Percentiles rank a stretch among this genome's conserved stretches.
These are phyloP conservation scores for Baronia brevicornis DNA, from an alignment of 2,888 invertebrate species.

Conservation along the genomic window DNA sequence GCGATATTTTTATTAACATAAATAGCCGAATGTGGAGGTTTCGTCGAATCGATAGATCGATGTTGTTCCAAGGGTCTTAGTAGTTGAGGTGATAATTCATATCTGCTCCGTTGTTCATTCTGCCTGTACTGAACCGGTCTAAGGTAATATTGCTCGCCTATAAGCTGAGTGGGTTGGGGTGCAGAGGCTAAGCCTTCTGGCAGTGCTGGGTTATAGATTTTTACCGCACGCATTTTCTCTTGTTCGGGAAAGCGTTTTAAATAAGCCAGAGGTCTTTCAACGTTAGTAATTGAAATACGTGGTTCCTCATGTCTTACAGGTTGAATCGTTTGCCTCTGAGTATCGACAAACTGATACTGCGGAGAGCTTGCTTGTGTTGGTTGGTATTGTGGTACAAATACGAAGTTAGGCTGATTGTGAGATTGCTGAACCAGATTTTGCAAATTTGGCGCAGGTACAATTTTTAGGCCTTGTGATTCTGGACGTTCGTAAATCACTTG, in stretches of 20 bases:
- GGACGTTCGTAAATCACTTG: slow-evolving; percentile 52
- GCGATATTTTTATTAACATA: slow-evolving; percentile 59
- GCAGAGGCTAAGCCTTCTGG: slow-evolving; percentile 33
- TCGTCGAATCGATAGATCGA: slow-evolving; percentile 41
- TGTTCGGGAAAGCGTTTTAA: slow-evolving; percentile 57
- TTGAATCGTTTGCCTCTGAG: slow-evolving; percentile 38
- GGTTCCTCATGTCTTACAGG: slow-evolving; percentile 47
- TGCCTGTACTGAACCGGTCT: slow-evolving; percentile 45
- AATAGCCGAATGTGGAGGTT: slow-evolving; percentile 60
- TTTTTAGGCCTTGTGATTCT: slow-evolving; percentile 60
- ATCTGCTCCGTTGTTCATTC: slow-evolving; percentile 52
- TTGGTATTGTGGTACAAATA: slow-evolving; percentile 52
- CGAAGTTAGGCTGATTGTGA: slow-evolving; percentile 34
- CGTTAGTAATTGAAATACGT: slow-evolving; percentile 38
- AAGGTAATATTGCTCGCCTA: slow-evolving; percentile 56
- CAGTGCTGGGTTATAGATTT: slow-evolving; percentile 46
- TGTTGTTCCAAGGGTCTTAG: slow-evolving; percentile 36
- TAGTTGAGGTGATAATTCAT: slow-evolving; percentile 36
- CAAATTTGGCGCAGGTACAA: slow-evolving; percentile 64
- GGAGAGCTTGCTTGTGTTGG: slow-evolving; percentile 57
- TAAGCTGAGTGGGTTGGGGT: slow-evolving; percentile 41
- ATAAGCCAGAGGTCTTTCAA: slow-evolving; percentile 59
- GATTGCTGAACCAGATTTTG: slow-evolving; percentile 36
- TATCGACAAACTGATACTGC: slow-evolving; percentile 55
- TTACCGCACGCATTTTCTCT: slow-evolving; percentile 53